Evolutionary conservation across 1,140 invertebrate species (phyloP).

Genomic region (Tenebrio molitor): DNA sequence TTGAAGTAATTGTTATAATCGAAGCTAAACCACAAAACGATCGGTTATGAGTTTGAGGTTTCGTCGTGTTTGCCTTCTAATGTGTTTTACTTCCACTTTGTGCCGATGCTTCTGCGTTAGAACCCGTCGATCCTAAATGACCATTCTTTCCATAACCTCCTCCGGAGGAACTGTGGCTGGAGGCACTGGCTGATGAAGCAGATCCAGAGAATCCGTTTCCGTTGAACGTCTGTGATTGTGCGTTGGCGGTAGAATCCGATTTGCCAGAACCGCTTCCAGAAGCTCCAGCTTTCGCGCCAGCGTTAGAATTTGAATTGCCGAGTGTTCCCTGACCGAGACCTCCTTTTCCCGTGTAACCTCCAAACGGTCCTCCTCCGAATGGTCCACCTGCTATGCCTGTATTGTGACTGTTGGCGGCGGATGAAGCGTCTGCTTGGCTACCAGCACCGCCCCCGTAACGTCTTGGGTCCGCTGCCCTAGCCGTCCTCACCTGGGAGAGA

Average conservation of each 20-base stretch:
- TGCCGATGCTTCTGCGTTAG: constrained; percentile 5
- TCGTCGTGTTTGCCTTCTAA: neutral
- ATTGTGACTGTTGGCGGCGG: neutral
- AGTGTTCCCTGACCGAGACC: constrained; percentile 3
- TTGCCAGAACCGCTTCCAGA: constrained; percentile 23
- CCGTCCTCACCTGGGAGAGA: neutral
- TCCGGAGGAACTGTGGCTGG: constrained; percentile 28
- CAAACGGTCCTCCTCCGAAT: neutral
- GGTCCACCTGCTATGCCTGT: neutral
- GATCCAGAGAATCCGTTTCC: constrained; percentile 36
- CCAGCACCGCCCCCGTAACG: neutral
- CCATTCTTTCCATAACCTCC: neutral
- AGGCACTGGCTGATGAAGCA: constrained; percentile 38
- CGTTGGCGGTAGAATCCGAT: constrained; percentile 32
- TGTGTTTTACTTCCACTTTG: constrained; percentile 26
- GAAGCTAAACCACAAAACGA: too few species aligned
- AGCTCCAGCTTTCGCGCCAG: constrained; percentile 19
- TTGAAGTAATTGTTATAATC: too few species aligned
- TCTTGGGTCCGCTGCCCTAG: constrained; percentile 1
- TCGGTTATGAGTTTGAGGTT: too few species aligned
- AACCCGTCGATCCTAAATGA: neutral
- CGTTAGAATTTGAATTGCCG: neutral
- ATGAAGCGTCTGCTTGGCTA: neutral
- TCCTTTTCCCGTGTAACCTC: constrained; percentile 2
- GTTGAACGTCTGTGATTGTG: constrained; percentile 38